Evolutionary conservation across 2,113 vertebrate genomes (phyloP).

Genomic region (Eurypyga helias): DNA sequence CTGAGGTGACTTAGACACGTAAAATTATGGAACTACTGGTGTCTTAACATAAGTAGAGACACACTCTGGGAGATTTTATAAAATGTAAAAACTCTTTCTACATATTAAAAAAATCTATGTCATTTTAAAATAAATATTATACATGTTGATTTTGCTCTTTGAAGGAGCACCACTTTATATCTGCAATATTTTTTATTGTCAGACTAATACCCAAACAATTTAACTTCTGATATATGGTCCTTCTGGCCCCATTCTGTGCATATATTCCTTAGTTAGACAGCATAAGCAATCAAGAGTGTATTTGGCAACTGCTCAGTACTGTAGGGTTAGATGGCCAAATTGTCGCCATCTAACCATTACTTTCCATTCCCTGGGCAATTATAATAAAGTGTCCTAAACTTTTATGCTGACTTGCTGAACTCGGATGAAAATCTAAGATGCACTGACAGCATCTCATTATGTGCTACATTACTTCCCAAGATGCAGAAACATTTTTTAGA

Average conservation of each 20-base stretch:
- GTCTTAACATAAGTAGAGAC: not conserved
- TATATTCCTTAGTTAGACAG: conserved; percentile 31
- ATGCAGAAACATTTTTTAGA: not conserved
- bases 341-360: not conserved
- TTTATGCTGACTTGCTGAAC: conserved; percentile 54
- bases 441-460: not conserved
- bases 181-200: not conserved
- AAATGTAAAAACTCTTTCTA: not conserved
- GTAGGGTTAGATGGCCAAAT: conserved; percentile 8
- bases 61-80: not conserved
- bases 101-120: not conserved
- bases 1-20: not conserved
- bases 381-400: not conserved
- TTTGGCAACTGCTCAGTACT: conserved; percentile 36
- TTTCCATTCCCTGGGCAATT: conserved; percentile 27
- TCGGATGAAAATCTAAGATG: conserved; percentile 21
- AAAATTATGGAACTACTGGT: not conserved
- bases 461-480: conserved; percentile 12
- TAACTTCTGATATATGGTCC: not conserved
- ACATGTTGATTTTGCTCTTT: not conserved
- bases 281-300: conserved; percentile 29
- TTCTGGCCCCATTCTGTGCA: not conserved
- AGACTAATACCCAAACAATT: not conserved
- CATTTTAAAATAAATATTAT: not conserved
- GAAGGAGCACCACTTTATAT: not conserved